Evolutionary conservation across 2,113 vertebrate species (phyloP), one percentile per base, ranked within the genome.

Genomic region (Tylochromis polylepis): DNA sequence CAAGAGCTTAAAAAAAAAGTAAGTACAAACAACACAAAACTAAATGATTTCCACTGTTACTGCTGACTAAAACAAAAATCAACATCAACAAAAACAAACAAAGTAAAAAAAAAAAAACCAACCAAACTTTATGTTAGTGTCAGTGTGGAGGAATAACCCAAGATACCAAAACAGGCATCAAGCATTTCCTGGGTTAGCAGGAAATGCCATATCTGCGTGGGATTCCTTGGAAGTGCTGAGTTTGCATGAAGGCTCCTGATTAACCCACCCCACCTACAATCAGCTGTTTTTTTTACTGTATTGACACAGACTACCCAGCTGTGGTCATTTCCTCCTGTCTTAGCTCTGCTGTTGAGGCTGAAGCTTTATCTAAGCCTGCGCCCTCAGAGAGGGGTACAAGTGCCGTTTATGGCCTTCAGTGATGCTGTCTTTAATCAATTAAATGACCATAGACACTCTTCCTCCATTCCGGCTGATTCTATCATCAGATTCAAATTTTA

Each of bases 401-500:
- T 81, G 78, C 36, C 67, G 46, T 24, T 77, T 58, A 51, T 41
- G 84, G 81, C 75, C 72, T 78, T 86, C 88, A 87, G 16, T 84
- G 43, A 58, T 56, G 62, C 57, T 14, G 65, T 79, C 58, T 77
- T 86, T 79, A 84, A 90, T 87, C 83, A 88, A 81, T 67, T 65
- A 51, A 86, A 86, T 81, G 85, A 83, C 82, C 85, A 85, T 24
- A 15, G 75, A 80, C 91, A 79, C 90, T 27, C 67, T 59, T 29
- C n/a, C 22, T 65, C 84, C 77, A 67, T 7, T 79, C 79, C 79
- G 78, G 22, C 70, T 90, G 77, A 16, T 59, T 89, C 83, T 87
- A 55, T 85, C 79, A 82, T 75, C 85, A 89, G 85, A 83, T 88
- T 87, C 75, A 91, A 59, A 85, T 93, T 79, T 85, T 65, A 81